Evolutionary conservation across 2,113 vertebrate genomes (phyloP), one percentile per base, ranked within the genome.

Genomic region (Ceyx margarethae): DNA sequence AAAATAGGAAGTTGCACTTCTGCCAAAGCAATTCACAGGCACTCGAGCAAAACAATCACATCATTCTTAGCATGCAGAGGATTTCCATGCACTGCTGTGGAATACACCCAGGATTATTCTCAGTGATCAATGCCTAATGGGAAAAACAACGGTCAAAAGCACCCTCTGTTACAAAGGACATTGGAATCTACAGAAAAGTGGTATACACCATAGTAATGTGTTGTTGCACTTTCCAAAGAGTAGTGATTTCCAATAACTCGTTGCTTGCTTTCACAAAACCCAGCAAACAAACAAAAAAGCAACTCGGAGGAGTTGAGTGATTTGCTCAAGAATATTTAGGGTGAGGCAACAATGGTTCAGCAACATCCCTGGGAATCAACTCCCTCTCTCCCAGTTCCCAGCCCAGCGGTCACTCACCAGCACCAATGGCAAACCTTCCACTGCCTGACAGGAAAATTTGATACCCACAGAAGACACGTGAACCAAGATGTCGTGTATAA

Each of bases 11-110:
- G 71, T 14, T 92, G 67, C 76, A 91, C 79, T 89, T 73, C 54
- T 89, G 75, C 81, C 67, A 89, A 85, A 93, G 81, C 78, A 80
- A 82, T 90, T 93, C 95, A 73, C 23, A 80, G 40, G 58, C 75
- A 86, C 60, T 94, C 58, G 62, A 76, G 67, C 54, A 87, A 87
- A 93, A 76, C 62, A 89, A 81, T 62, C 69, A 45, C 40, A 82
- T 91, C 23, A 74, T 65, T 75, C 42, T 77, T 80, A 22, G 56
- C 60, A 56, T 10, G 3, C 33, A 4, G 75, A 87, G 35, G 33
- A 73, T 90, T 91, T 76, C 84, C 64, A 3, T 9, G 2, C 22
- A 26, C 42, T 87, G 28, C 37, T 71, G 37, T 71, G 56, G 68
- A 91, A 31, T 19, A 45, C 22, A 19, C 5, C 1, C 10, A n/a